Evolutionary conservation across 2,888 invertebrate species (phyloP).

Genomic region (Agriopis leucophaearia): DNA sequence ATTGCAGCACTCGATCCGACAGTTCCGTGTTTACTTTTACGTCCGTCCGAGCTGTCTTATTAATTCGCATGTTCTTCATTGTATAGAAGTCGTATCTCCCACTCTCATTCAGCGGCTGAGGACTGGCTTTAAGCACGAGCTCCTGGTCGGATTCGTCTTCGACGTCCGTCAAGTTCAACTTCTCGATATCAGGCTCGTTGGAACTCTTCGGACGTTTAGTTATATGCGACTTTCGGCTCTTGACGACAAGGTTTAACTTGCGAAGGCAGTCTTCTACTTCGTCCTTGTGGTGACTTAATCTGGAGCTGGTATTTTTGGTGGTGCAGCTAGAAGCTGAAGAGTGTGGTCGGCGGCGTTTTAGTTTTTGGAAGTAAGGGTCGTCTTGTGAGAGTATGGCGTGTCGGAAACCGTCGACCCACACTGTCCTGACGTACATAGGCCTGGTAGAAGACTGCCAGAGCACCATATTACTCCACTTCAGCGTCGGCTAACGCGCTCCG

Average conservation of each 20-base stretch:
- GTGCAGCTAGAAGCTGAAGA: constrained; percentile 62
- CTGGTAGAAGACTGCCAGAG: constrained; percentile 88
- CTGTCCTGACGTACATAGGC: constrained; percentile 87
- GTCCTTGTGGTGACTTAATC: constrained; percentile 64
- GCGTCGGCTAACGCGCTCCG: constrained; percentile 53
- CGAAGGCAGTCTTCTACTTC: constrained; percentile 61
- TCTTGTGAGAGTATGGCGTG: constrained; percentile 89
- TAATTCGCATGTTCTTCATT: constrained; percentile 73
- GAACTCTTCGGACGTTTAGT: constrained; percentile 57
- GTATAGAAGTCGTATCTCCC: constrained; percentile 58
- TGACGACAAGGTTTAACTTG: constrained; percentile 71
- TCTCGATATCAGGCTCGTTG: constrained; percentile 61
- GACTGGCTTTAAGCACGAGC: constrained; percentile 62
- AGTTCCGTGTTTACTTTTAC: constrained; percentile 73
- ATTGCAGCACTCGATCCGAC: constrained; percentile 91
- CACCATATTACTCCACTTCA: constrained; percentile 76
- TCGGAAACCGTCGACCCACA: constrained; percentile 91
- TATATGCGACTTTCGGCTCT: constrained; percentile 63
- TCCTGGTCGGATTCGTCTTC: constrained; percentile 69
- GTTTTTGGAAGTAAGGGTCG: constrained; percentile 82
- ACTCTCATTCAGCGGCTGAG: constrained; percentile 64
- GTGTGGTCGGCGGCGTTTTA: constrained; percentile 68
- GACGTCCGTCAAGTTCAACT: constrained; percentile 68
- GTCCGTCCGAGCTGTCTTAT: constrained; percentile 72
- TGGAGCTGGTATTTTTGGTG: constrained; percentile 54